Base-by-base conservation (phyloP, 2,888 invertebrate genomes). In the Leptodirus hochenwartii region DNA sequence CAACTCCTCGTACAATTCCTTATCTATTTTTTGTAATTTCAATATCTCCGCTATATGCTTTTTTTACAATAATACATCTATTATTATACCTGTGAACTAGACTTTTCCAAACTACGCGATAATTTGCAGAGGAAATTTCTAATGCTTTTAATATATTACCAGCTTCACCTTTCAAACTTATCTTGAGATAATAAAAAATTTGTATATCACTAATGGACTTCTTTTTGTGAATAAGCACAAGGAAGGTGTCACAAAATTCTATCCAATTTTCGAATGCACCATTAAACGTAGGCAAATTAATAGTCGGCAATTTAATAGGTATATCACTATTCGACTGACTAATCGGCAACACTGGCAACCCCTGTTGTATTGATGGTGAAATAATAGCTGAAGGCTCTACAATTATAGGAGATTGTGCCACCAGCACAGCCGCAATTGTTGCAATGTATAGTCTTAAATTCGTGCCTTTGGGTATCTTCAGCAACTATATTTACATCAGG, bases 31-130 rank as follows among this genome's bases (percentile, higher is more conserved):
- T 13, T 11, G 28, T 8, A 34, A 12, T 25, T 27, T 31, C 17
- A 34, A 34, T 8, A 35, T n/a, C 6, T 24, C 30, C 14, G 30
- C 26, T 28, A 35, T 13, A 11, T 35, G 35, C 16, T 34, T 34
- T n/a, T 13, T 35, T 26, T 6, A 35, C 25, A 17, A 34, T 16
- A 11, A 33, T 10, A 4, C 27, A 24, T 29, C 27, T 27, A 10
- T 35, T 33, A 22, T 35, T 31, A 17, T 30, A 35, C 10, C 33
- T 11, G 22, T 35, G 28, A 8, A 25, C 20, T 13, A 35, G 9
- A 6, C 30, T 20, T 17, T 30, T 17, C 35, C 35, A 35, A 2
- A 33, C 31, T 16, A 35, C 14, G 12, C 14, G 13, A 25, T 34
- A 35, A 28, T 34, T 34, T 11, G 9, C 27, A 13, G 30, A 23